Conservation (phyloP, 2,888 invertebrate species). For the Cenopis cana region DNA sequence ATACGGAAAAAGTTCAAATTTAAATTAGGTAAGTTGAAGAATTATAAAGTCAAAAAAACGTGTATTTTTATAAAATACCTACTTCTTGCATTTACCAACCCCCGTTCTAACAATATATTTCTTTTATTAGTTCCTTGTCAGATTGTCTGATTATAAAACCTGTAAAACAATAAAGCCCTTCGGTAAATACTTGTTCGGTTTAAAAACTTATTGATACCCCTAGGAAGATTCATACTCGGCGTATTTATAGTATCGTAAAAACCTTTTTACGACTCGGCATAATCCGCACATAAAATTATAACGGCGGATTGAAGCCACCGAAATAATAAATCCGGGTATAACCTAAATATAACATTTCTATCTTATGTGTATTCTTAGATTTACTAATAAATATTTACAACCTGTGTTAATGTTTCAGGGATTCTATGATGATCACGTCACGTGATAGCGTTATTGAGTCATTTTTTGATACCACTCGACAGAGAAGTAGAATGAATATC, state of each 20-base stretch:
- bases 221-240: conserved; percentile 62
- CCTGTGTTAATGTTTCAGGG: conserved; percentile 2
- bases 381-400: conserved; percentile 7
- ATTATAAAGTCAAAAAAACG: too few relatives aligned
- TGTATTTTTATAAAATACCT: too few relatives aligned
- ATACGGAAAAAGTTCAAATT: too few relatives aligned
- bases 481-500: too few relatives aligned
- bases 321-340: conserved; percentile 68
- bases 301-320: conserved; percentile 66
- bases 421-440: too few relatives aligned
- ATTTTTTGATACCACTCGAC: too few relatives aligned
- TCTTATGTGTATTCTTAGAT: conserved; percentile 39
- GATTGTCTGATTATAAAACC: conserved; percentile 1
- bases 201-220: conserved; percentile 48
- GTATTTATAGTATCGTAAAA: conserved; percentile 77
- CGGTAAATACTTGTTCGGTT: conserved; percentile 50
- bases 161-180: conserved; percentile 17
- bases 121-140: neutral
- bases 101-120: too few relatives aligned
- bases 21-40: too few relatives aligned
- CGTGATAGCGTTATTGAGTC: too few relatives aligned
- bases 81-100: too few relatives aligned
- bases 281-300: conserved; percentile 76
- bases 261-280: conserved; percentile 71
- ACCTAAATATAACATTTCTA: conserved; percentile 44